Evolutionary conservation across 2,113 vertebrate species (phyloP).

Genomic region (Megaleporinus macrocephalus): DNA sequence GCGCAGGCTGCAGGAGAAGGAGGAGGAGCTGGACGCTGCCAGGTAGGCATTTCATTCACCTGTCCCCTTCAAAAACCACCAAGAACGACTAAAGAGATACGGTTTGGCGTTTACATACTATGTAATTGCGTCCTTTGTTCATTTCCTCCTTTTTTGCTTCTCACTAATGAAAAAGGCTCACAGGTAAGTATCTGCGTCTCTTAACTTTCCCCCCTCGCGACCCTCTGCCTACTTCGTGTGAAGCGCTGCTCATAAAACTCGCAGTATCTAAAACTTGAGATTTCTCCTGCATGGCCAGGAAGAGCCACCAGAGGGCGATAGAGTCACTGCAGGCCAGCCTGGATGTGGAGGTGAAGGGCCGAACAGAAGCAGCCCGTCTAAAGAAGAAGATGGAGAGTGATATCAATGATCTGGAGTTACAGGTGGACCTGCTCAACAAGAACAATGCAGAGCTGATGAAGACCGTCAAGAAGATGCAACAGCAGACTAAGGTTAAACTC

Average conservation of each 20-base stretch:
- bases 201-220: background rate
- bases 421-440: constrained; percentile 76
- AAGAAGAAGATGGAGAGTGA: constrained; percentile 80
- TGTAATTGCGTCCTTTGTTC: background rate
- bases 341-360: constrained; percentile 76
- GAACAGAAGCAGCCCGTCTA: constrained; percentile 71
- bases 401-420: constrained; percentile 75
- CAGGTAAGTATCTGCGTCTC: background rate
- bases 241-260: background rate
- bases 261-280: no score
- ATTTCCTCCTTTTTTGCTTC: constrained; percentile 21
- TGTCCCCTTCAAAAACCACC: background rate
- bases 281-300: constrained; percentile 59
- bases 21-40: constrained; percentile 77
- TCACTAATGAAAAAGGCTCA: background rate
- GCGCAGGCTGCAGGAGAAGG: constrained; percentile 81
- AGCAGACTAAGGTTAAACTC: constrained; percentile 76
- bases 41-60: constrained; percentile 63
- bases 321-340: constrained; percentile 79
- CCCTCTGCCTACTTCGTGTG: background rate
- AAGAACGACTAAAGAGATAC: background rate
- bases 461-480: constrained; percentile 78
- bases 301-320: constrained; percentile 77
- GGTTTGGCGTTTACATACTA: background rate
- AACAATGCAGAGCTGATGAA: constrained; percentile 76